Evolutionary conservation across 2,888 invertebrate genomes (phyloP), one percentile per base, ranked within the genome.

Genomic region (Agrilus cyanescens): DNA sequence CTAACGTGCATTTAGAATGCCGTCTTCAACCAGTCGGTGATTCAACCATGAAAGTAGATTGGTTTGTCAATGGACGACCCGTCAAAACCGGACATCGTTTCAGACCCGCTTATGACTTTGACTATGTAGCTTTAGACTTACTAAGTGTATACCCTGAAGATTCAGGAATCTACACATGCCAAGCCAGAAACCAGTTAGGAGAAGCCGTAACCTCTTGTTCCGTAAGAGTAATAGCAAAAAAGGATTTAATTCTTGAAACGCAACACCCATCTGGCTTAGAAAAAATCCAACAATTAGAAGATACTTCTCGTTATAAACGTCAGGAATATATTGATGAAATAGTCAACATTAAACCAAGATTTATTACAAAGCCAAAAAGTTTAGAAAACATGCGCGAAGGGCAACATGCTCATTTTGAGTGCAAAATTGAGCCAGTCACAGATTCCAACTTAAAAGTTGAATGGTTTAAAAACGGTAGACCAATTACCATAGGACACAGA

Each of bases 71-170:
- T 63, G 96, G 94, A 14, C 76, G 82, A 50, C 90, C 95, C 0
- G 80, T 97, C 2, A 88, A 86, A 62, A 86, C 87, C 34, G 95
- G 95, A 51, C 82, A 94, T 60, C 78, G 97, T 50, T 97, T 96
- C 72, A 80, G 94, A 60, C 95, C 95, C 33, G 90, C 93, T 3
- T 88, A 91, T 59, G 96, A 97, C 67, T 95, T 96, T 63, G 95
- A 95, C 59, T 97, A 94, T 62, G 95, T 96, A 13, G 94, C 96
- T 7, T 73, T 99, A 41, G 97, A 97, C 67, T 79, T 98, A 39
- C 72, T 96, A 15, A 93, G 94, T 58, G 93, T 95, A 16, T 96
- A 95, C 63, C 90, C 97, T n/a, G 87, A 86, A 56, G 98, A 98
- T 68, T 90, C 90, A 5, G 96, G 96, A 13, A 87, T 93, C 0